Evolutionary conservation across 2,888 invertebrate genomes (phyloP).

Genomic region (Patella pellucida): DNA sequence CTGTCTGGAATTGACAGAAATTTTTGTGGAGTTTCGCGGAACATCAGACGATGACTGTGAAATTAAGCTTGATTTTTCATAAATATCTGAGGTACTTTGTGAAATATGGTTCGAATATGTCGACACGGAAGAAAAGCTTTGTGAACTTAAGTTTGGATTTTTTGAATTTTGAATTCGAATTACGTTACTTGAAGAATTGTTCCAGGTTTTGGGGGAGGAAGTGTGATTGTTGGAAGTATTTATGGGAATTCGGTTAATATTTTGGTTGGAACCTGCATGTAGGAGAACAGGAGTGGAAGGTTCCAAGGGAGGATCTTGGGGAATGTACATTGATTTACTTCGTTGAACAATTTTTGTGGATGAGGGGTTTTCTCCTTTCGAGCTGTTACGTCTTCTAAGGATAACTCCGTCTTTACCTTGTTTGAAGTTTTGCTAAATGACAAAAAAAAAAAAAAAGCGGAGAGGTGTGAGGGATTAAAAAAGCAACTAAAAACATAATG

Average conservation of each 20-base stretch:
- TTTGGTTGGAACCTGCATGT: neutral
- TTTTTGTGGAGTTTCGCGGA: too few species aligned
- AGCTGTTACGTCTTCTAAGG: conserved; percentile 32
- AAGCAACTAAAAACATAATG: neutral
- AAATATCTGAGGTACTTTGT: neutral
- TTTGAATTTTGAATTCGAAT: neutral
- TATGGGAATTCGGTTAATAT: conserved; percentile 10
- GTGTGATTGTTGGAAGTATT: conserved; percentile 14
- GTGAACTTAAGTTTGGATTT: neutral
- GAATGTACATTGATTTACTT: conserved; percentile 33
- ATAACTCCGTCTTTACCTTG: conserved; percentile 28
- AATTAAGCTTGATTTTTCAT: too few species aligned
- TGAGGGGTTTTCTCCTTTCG: conserved; percentile 26
- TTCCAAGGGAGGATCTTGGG: conserved; percentile 21
- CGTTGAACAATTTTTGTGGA: conserved; percentile 30
- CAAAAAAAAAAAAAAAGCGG: conserved; percentile 17
- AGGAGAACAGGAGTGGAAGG: neutral
- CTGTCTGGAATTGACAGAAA: neutral
- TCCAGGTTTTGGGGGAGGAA: neutral
- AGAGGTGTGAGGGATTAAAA: conserved; percentile 7
- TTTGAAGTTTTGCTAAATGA: conserved; percentile 36
- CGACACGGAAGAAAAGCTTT: neutral
- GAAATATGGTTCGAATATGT: neutral
- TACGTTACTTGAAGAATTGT: neutral
- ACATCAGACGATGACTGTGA: too few species aligned